Percentiles rank a stretch among this genome's conserved stretches.
Evolutionary conservation across 2,113 vertebrate genomes (phyloP).

Genomic region (Plotosus lineatus): DNA sequence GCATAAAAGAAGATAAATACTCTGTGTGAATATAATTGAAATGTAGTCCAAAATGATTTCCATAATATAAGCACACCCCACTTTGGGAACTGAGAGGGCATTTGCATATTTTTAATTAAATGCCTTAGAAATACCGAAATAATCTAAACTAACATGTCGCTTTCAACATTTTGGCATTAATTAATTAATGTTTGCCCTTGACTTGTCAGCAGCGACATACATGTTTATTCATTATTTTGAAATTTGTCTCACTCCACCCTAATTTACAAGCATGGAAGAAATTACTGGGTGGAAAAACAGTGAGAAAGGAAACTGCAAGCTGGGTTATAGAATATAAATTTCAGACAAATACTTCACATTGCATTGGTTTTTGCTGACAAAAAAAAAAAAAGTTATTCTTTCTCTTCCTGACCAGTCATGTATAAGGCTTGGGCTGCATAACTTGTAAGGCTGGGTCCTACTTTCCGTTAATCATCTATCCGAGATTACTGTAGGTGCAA

Average conservation of each 20-base stretch:
- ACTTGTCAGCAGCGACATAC: conserved; percentile 61
- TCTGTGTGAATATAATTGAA: conserved; percentile 64
- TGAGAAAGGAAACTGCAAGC: conserved; percentile 15
- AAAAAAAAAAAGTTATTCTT: conserved; percentile 52
- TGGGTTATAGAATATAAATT: conserved; percentile 41
- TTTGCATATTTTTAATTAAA: conserved; percentile 81
- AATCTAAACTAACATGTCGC: conserved; percentile 65
- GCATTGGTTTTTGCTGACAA: conserved; percentile 17
- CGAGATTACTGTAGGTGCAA: too few relatives aligned
- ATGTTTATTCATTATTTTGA: conserved; percentile 62
- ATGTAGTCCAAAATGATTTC: conserved; percentile 65
- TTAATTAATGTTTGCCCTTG: conserved; percentile 66
- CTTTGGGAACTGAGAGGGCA: conserved; percentile 61
- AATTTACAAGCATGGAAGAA: conserved; percentile 22
- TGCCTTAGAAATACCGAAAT: conserved; percentile 57
- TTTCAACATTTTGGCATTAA: conserved; percentile 62
- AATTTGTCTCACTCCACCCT: conserved; percentile 38
- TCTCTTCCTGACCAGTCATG: conserved; percentile 62
- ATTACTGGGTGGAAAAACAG: conserved; percentile 12
- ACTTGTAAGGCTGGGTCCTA: too few relatives aligned
- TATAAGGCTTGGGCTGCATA: too few relatives aligned
- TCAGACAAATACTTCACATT: conserved; percentile 4
- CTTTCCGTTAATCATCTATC: too few relatives aligned
- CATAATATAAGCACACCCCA: conserved; percentile 67
- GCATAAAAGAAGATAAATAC: conserved; percentile 37